Base-by-base conservation (phyloP, 2,113 vertebrate genomes). In the Agapornis roseicollis region DNA sequence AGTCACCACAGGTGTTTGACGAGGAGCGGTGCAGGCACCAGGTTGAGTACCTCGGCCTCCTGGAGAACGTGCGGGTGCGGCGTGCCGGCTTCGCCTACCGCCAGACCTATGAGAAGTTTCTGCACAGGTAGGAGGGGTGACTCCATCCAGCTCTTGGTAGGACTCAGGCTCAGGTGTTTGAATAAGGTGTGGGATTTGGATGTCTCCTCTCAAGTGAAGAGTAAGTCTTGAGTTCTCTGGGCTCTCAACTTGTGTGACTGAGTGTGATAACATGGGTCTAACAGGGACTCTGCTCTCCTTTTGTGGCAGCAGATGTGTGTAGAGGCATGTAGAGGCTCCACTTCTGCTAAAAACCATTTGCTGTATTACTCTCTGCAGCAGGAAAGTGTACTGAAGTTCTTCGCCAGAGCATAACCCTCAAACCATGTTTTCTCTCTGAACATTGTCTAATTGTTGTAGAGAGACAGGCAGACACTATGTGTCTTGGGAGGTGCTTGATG, bases 71-170 rank as follows among this genome's bases (percentile, higher is more conserved):
- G 74, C 88, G 99, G 5, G 99, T 99, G 47, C 98, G 99, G 4
- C 98, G 99, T 2, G 99, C 99, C 3, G 99, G 99, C 44, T 99
- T 99, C n/a, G 99, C 99, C 90, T 99, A 99, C 97, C 98, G 99
- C 53, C 99, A 99, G 94, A 98, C 98, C 0, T 99, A 99, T 13
- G 98, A 98, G 56, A 98, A 99, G 85, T 99, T 99, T 91, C 98
- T 99, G 25, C 99, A 99, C 97, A 99, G 99, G 99, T 99, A 90
- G 94, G 64, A 65, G 20, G 42, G 25, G 28, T 3, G 56, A 6
- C 39, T 41, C 39, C 2, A 7, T 33, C n/a, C n/a, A 22, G 53
- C 41, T 42, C 22, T 22, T 46, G 18, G 46, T 12, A 8, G 39
- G 41, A 10, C 53, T 53, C 52, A 29, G 12, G 2, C 47, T 52